Evolutionary conservation across 2,888 invertebrate species (phyloP).

Genomic region (Standfussiana lucernea): DNA sequence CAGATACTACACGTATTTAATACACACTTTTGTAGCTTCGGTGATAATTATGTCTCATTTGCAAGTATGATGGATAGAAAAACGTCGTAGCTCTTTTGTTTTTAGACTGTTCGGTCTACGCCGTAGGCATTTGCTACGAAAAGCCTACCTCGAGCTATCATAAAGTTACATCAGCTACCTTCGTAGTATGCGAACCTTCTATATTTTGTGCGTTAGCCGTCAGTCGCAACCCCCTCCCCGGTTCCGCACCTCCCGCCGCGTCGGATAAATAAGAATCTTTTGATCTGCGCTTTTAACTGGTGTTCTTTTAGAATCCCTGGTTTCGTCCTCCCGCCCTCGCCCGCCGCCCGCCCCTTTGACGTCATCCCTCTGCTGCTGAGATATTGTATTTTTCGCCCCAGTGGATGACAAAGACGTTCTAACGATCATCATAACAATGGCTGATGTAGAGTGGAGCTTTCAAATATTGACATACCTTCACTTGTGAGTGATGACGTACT

Average conservation of each 20-base stretch:
- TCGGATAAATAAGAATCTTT: slow-evolving; percentile 65
- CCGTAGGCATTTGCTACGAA: slow-evolving; percentile 49
- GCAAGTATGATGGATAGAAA: neutral
- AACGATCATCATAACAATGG: slow-evolving; percentile 62
- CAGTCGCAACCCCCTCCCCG: too few species aligned
- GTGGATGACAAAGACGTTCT: slow-evolving; percentile 50
- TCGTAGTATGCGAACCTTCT: slow-evolving; percentile 18
- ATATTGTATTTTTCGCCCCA: slow-evolving; percentile 56
- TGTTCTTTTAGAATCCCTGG: slow-evolving; percentile 61
- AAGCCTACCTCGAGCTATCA: slow-evolving; percentile 3
- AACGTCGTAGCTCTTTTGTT: neutral
- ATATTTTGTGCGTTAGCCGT: slow-evolving; percentile 6
- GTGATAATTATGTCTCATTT: neutral
- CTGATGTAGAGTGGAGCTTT: slow-evolving; percentile 50
- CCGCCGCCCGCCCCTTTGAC: slow-evolving; percentile 33
- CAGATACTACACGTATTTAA: neutral
- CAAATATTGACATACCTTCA: slow-evolving; percentile 43
- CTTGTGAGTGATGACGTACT: slow-evolving; percentile 29
- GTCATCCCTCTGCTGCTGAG: slow-evolving; percentile 36
- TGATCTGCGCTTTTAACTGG: slow-evolving; percentile 70
- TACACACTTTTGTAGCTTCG: slow-evolving; percentile 3
- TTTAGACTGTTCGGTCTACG: slow-evolving; percentile 24
- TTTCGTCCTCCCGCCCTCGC: slow-evolving; percentile 14
- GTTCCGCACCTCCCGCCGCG: slow-evolving; percentile 5
- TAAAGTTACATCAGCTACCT: slow-evolving; percentile 11